Percentiles rank a stretch among this genome's conserved stretches.
These are phyloP conservation scores for Pteria penguin DNA, from an alignment of 2,888 invertebrate species.

Conservation along the genomic window DNA sequence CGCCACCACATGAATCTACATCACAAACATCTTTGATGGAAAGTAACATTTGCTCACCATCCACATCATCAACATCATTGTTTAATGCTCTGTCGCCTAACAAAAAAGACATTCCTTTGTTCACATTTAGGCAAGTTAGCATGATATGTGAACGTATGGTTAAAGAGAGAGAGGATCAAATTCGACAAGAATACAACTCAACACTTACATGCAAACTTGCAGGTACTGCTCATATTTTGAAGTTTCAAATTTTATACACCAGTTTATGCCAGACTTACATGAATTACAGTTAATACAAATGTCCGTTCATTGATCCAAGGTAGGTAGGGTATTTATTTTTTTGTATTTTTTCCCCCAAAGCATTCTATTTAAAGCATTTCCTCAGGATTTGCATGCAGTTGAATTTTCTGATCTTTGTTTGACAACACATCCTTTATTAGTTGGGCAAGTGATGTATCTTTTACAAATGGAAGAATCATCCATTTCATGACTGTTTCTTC, in stretches of 20 bases:
- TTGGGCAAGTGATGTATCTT: too few species aligned
- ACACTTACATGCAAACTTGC: slow-evolving; percentile 95
- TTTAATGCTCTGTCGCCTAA: slow-evolving; percentile 73
- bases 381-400: too few species aligned
- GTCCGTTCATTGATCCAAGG: too few species aligned
- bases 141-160: slow-evolving; percentile 98
- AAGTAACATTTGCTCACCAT: slow-evolving; percentile 42
- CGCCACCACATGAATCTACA: slow-evolving; percentile 47
- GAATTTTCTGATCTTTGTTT: too few species aligned
- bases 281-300: too few species aligned
- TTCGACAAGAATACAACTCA: slow-evolving; percentile 96
- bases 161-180: slow-evolving; percentile 95
- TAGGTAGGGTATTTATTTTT: too few species aligned
- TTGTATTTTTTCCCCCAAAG: too few species aligned
- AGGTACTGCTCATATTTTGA: slow-evolving; percentile 70
- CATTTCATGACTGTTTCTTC: too few species aligned
- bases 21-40: slow-evolving; percentile 52
- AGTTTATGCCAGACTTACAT: too few species aligned
- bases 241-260: background rate
- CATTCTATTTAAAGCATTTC: too few species aligned
- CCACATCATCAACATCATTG: slow-evolving; percentile 53
- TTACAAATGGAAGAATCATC: too few species aligned
- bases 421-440: too few species aligned
- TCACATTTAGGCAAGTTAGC: slow-evolving; percentile 97
- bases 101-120: slow-evolving; percentile 88